A percentile compares a stretch with the other conserved stretches of the same genome.
phyloP scores from a whole-genome alignment of 2,888 invertebrate genomes.

The Acleris cristana region DNA sequence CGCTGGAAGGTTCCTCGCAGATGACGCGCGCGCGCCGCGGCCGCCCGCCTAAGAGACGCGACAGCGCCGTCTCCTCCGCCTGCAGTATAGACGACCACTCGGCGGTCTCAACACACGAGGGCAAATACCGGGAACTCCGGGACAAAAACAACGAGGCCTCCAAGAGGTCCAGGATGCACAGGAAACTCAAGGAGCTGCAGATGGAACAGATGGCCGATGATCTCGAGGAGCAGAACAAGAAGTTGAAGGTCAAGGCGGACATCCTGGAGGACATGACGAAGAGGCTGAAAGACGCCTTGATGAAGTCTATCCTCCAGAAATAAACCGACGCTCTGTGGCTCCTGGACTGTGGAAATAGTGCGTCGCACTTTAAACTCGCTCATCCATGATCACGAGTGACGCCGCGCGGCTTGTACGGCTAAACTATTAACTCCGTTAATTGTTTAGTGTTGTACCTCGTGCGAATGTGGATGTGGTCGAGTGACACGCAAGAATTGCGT shows the following conservation, averaged over 20 bases:
- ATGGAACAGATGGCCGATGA: slow-evolving; percentile 81
- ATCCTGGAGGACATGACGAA: slow-evolving; percentile 87
- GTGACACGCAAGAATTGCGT: slow-evolving; percentile 20
- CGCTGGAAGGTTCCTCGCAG: slow-evolving; percentile 69
- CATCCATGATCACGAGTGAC: slow-evolving; percentile 18
- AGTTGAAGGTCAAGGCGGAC: slow-evolving; percentile 86
- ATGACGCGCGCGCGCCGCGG: slow-evolving; percentile 75
- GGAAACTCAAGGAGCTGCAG: slow-evolving; percentile 84
- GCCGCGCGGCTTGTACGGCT: slow-evolving; percentile 29
- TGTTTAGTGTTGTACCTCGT: slow-evolving; percentile 34
- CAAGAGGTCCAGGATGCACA: slow-evolving; percentile 88
- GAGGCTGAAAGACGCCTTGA: slow-evolving; percentile 85
- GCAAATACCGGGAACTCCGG: slow-evolving; percentile 87
- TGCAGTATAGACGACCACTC: slow-evolving; percentile 75
- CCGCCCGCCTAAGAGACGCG: slow-evolving; percentile 81
- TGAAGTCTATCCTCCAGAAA: slow-evolving; percentile 86
- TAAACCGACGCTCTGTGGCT: slow-evolving; percentile 48
- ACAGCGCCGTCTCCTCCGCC: slow-evolving; percentile 72
- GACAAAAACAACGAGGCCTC: slow-evolving; percentile 92
- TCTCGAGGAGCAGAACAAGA: slow-evolving; percentile 85
- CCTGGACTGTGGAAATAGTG: slow-evolving; percentile 22
- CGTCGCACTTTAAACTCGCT: slow-evolving; percentile 30
- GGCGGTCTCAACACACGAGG: slow-evolving; percentile 69
- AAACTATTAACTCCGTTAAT: slow-evolving; percentile 22
- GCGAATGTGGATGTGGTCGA: slow-evolving; percentile 12